Base-by-base conservation (phyloP, 1,140 invertebrate species). In the Bombus confusus region DNA sequence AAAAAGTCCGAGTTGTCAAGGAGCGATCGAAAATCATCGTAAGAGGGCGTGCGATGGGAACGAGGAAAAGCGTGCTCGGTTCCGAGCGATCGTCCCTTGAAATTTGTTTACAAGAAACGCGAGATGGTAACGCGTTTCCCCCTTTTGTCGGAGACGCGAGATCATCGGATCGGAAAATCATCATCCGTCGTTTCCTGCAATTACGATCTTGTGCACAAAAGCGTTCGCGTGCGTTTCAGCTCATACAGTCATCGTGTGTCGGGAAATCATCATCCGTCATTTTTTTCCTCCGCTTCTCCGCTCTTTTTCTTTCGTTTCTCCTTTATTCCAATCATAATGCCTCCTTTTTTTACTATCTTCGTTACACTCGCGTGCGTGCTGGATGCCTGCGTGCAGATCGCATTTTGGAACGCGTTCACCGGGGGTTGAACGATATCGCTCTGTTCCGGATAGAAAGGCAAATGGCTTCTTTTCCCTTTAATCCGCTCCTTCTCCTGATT, bases 111-210 rank as follows among this genome's bases (percentile, higher is more conserved):
- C 76, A 85, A 79, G 77, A 25, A 85, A 85, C 83, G 68, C 77
- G 83, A 85, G 31, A 85, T 80, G 64, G 83, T 73, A 64, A 73
- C 83, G 68, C 83, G 77, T 69, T 85, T 43, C 57, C 83, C 41
- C 83, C 39, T 13, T 84, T 90, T 76, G 77, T 89, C 73, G 66
- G 68, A 68, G 80, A 80, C 80, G 76, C 88, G 82, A 72, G 78
- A 85, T 90, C 89, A 90, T 90, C 89, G 89, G 77, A 88, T 90
- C 88, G 89, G 89, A 90, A 90, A 90, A 90, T 90, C 89, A 90
- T 90, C 89, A 86, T 90, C 74, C 88, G 88, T 75, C 85, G 88
- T 89, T 89, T 89, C 88, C 88, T 89, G 87, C 87, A 89, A 89
- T 89, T 89, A 80, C 57, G 2, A 85, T 59, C 66, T 52, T 79